phyloP scores from a whole-genome alignment of 2,113 vertebrate species.

The Austrofundulus limnaeus region DNA sequence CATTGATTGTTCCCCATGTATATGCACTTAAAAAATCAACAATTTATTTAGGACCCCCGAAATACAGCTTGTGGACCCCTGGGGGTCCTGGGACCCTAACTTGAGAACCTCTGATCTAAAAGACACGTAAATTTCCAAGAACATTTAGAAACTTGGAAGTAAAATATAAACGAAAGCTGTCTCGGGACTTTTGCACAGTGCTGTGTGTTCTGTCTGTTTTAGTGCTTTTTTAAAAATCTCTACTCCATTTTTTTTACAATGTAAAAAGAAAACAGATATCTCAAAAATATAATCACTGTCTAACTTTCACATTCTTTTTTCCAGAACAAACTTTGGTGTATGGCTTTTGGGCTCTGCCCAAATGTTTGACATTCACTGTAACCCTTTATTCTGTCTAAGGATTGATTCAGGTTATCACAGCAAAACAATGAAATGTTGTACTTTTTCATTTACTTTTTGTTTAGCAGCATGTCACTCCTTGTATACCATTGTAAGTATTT shows the following conservation, averaged over 20 bases:
- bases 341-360: conserved; percentile 9
- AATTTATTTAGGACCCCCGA: no score
- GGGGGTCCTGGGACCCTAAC: no score
- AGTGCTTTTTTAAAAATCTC: neutral
- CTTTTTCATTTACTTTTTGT: conserved; percentile 34
- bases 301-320: neutral
- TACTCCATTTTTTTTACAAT: neutral
- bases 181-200: neutral
- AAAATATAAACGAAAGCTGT: neutral
- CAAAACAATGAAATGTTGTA: conserved; percentile 54
- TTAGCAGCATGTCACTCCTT: conserved; percentile 51
- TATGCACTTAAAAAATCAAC: no score
- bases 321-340: neutral
- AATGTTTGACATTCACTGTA: conserved; percentile 35
- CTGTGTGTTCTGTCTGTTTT: neutral
- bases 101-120: no score
- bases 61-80: no score
- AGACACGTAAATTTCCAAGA: neutral
- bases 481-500: conserved; percentile 62
- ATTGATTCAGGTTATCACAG: conserved; percentile 60
- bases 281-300: neutral
- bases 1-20: no score
- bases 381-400: conserved; percentile 20
- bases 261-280: neutral
- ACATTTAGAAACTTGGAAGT: neutral